Evolutionary conservation across 2,888 invertebrate genomes (phyloP).

Genomic region (Phlogophora meticulosa): DNA sequence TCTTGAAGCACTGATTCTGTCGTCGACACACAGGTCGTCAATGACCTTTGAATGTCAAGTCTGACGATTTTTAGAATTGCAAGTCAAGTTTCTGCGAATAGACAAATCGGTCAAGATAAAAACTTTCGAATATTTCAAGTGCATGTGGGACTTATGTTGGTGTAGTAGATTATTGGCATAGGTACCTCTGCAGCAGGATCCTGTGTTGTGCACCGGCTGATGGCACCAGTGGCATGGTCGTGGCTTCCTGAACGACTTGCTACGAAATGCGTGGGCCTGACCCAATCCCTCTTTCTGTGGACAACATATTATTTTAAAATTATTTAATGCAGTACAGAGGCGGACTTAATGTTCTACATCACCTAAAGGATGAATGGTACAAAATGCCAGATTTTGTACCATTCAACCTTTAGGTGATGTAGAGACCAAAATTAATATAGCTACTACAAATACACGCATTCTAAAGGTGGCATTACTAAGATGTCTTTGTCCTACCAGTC

Average conservation of each 20-base stretch:
- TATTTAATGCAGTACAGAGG: no score
- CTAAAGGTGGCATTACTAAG: constrained; percentile 20
- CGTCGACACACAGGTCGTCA: constrained; percentile 54
- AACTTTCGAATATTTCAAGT: constrained; percentile 54
- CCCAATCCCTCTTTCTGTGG: constrained; percentile 93
- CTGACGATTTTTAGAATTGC: constrained; percentile 60
- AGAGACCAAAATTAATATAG: constrained; percentile 14
- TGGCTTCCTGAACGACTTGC: constrained; percentile 94
- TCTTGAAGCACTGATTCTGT: constrained; percentile 65
- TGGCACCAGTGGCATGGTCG: constrained; percentile 95
- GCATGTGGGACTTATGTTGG: not conserved
- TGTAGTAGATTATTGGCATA: not conserved
- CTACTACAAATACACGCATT: not conserved
- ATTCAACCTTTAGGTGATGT: no score
- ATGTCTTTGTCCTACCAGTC: constrained; percentile 41
- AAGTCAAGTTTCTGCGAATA: constrained; percentile 50
- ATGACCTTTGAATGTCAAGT: constrained; percentile 80
- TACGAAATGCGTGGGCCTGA: constrained; percentile 94
- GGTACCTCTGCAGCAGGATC: constrained; percentile 94
- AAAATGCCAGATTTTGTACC: no score
- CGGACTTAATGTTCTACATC: no score
- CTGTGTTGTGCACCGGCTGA: constrained; percentile 94
- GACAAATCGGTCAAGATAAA: constrained; percentile 60
- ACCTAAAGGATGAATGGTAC: no score
- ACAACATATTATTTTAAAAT: constrained; percentile 60